Conservation (phyloP, 2,797 vertebrate genomes). For the Scleropages formosus region DNA sequence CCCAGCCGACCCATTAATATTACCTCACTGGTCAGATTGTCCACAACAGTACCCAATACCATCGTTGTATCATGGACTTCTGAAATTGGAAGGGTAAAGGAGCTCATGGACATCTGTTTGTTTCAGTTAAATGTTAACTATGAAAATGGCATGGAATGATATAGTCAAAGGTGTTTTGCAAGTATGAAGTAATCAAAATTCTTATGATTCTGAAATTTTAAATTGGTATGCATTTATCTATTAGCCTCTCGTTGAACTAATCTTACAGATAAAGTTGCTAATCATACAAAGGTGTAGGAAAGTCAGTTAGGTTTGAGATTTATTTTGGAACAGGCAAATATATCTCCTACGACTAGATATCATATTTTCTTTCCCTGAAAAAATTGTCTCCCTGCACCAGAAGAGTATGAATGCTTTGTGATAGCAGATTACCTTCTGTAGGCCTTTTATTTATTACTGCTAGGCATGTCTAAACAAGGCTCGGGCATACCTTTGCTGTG, state of each 20-base stretch:
- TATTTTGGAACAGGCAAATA: not conserved
- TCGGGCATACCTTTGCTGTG: constrained; percentile 44
- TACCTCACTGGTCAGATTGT: constrained; percentile 94
- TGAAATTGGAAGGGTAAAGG: constrained; percentile 91
- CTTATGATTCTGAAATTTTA: no score
- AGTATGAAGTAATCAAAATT: not conserved
- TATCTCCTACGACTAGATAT: not conserved
- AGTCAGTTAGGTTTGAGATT: not conserved
- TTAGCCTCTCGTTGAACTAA: not conserved
- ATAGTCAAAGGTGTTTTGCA: not conserved
- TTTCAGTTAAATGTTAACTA: not conserved
- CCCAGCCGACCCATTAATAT: constrained; percentile 98
- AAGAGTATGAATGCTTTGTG: constrained; percentile 20
- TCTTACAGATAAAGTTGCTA: not conserved
- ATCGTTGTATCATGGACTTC: constrained; percentile 97
- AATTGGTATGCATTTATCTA: not conserved
- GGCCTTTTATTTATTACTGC: constrained; percentile 32
- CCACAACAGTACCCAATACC: constrained; percentile 95
- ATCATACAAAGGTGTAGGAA: not conserved
- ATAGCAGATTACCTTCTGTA: constrained; percentile 27
- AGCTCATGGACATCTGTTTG: no score
- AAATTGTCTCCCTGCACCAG: constrained; percentile 9
- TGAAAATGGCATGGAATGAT: no score
- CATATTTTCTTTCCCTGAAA: not conserved
- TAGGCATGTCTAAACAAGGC: constrained; percentile 35